Evolutionary conservation across 2,113 vertebrate species (phyloP).

Genomic region (Seriola aureovittata): DNA sequence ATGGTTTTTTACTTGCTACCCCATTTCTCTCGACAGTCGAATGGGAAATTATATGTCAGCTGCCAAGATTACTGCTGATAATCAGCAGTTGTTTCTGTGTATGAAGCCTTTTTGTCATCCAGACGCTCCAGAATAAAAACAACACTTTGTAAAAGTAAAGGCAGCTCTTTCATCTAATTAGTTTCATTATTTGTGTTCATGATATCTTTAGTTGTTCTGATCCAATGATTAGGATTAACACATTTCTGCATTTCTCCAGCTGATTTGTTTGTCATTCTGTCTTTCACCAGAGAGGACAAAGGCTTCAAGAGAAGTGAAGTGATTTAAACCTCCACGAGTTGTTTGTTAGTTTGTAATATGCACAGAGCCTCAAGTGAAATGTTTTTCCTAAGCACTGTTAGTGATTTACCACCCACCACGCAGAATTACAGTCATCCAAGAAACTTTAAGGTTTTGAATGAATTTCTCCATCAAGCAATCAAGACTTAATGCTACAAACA

Average conservation of each 20-base stretch:
- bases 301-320: neutral
- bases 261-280: neutral
- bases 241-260: neutral
- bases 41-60: neutral
- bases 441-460: too few relatives aligned
- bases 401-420: too few relatives aligned
- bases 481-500: too few relatives aligned
- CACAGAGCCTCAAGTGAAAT: too few relatives aligned
- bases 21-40: neutral
- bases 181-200: neutral
- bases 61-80: neutral
- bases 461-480: too few relatives aligned
- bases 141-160: neutral
- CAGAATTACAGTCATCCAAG: too few relatives aligned
- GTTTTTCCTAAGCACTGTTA: too few relatives aligned
- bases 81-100: neutral
- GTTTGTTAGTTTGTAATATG: too few relatives aligned
- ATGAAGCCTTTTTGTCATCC: neutral
- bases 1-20: slow-evolving; percentile 14
- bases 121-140: neutral
- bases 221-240: neutral
- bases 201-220: neutral
- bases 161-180: neutral
- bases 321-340: neutral
- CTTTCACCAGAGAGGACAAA: neutral